A percentile compares a stretch with the other conserved stretches of the same genome.
These are phyloP conservation scores for Epirrita christyi DNA, from an alignment of 2,888 invertebrate genomes.

Conservation along the genomic window DNA sequence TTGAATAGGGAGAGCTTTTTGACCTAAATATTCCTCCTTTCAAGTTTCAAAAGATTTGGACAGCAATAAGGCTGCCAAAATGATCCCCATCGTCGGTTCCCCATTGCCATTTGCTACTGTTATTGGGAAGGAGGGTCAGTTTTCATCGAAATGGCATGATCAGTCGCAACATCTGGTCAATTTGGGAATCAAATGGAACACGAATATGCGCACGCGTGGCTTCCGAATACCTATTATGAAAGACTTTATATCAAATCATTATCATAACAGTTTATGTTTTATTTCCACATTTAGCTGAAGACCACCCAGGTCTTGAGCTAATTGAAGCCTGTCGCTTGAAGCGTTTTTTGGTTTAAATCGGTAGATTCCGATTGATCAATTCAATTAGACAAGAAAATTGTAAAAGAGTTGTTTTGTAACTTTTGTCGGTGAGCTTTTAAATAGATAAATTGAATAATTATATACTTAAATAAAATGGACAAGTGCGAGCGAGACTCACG, in stretches of 20 bases:
- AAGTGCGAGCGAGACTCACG: no score
- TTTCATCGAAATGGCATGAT: slow-evolving; percentile 15
- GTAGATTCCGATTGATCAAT: slow-evolving; percentile 10
- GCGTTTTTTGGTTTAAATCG: slow-evolving; percentile 2
- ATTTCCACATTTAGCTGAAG: background rate
- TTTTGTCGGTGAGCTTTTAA: slow-evolving; percentile 5
- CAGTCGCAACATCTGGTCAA: slow-evolving; percentile 18
- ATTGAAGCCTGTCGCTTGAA: slow-evolving; percentile 47
- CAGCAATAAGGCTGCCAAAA: no score
- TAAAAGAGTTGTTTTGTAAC: slow-evolving; percentile 1
- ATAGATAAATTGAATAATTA: background rate
- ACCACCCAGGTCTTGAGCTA: background rate
- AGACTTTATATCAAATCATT: slow-evolving; percentile 12
- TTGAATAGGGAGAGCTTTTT: no score
- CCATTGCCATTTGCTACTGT: no score
- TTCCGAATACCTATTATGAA: slow-evolving; percentile 27
- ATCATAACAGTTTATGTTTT: slow-evolving; percentile 1
- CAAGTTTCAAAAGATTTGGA: no score
- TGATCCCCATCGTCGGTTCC: no score
- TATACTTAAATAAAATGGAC: no score
- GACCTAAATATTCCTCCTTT: no score
- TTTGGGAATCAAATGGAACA: slow-evolving; percentile 5
- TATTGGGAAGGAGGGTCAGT: no score
- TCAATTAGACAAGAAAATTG: slow-evolving; percentile 7
- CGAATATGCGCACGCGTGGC: slow-evolving; percentile 33